A percentile compares a stretch with the other conserved stretches of the same genome.
Evolutionary conservation across 2,797 vertebrate species (phyloP).

Genomic region (Sebastes steindachneri): DNA sequence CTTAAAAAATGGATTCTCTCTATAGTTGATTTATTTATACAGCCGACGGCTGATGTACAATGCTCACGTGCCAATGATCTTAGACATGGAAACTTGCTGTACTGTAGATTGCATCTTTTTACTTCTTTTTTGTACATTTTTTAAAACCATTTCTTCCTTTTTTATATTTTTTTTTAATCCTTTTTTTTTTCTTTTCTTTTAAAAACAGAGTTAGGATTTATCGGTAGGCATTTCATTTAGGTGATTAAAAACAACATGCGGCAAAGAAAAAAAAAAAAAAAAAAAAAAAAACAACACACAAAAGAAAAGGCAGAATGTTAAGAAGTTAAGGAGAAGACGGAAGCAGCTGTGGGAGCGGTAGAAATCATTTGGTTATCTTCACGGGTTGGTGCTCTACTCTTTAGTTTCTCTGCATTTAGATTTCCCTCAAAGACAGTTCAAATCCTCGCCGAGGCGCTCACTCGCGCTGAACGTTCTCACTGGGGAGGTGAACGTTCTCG

Average conservation of each 20-base stretch:
- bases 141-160: slow-evolving; percentile 68
- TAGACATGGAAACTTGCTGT: slow-evolving; percentile 76
- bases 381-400: slow-evolving; percentile 82
- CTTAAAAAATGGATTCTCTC: slow-evolving; percentile 88
- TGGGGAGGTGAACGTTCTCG: slow-evolving; percentile 68
- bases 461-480: neutral
- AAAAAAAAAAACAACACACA: slow-evolving; percentile 27
- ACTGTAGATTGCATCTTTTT: slow-evolving; percentile 74
- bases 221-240: slow-evolving; percentile 86
- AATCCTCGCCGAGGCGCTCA: slow-evolving; percentile 63
- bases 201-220: slow-evolving; percentile 89
- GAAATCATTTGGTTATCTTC: slow-evolving; percentile 69
- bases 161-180: slow-evolving; percentile 18
- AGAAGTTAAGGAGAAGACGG: slow-evolving; percentile 71
- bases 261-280: slow-evolving; percentile 50
- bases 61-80: slow-evolving; percentile 82
- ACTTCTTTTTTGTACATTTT: slow-evolving; percentile 64
- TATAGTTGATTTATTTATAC: slow-evolving; percentile 86
- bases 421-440: slow-evolving; percentile 67
- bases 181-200: slow-evolving; percentile 58
- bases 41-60: slow-evolving; percentile 82
- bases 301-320: slow-evolving; percentile 73
- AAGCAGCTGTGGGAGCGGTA: slow-evolving; percentile 85
- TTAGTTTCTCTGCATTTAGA: slow-evolving; percentile 64
- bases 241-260: slow-evolving; percentile 85